phyloP scores from a whole-genome alignment of 2,113 vertebrate genomes.

The Nestor notabilis region DNA sequence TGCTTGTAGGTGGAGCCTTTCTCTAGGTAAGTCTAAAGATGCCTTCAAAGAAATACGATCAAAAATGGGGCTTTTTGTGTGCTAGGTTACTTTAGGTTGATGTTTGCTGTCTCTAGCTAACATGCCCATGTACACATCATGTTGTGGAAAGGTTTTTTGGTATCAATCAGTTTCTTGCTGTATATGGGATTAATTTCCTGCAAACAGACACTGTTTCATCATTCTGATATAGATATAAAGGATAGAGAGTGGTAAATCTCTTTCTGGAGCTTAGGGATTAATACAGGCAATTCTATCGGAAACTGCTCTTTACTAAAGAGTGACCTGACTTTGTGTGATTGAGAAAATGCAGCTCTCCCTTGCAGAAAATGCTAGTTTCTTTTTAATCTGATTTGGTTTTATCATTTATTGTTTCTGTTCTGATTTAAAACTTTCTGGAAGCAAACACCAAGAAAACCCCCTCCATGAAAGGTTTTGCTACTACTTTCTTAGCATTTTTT shows the following conservation, averaged over 20 bases:
- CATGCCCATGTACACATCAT: background rate
- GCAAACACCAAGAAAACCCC: background rate
- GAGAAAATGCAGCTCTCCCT: background rate
- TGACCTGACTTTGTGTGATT: background rate
- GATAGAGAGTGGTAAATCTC: background rate
- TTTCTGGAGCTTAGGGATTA: background rate
- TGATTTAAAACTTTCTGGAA: background rate
- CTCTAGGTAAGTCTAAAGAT: background rate
- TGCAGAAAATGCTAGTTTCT: background rate
- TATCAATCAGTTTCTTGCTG: background rate
- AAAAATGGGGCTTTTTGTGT: background rate
- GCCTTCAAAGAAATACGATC: background rate
- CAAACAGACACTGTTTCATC: background rate
- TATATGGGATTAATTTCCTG: background rate
- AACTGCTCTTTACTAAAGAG: background rate
- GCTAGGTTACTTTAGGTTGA: background rate
- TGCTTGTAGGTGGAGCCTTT: background rate
- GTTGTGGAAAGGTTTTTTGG: background rate
- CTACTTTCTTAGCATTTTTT: background rate
- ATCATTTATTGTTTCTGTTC: background rate
- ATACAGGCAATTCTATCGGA: background rate
- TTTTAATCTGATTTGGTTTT: background rate
- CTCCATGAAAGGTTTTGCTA: background rate
- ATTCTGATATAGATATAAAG: background rate
- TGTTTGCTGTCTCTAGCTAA: background rate